A percentile compares a stretch with the other conserved stretches of the same genome.
Conservation (phyloP, 2,888 invertebrate genomes). For the Poecilus cupreus region DNA sequence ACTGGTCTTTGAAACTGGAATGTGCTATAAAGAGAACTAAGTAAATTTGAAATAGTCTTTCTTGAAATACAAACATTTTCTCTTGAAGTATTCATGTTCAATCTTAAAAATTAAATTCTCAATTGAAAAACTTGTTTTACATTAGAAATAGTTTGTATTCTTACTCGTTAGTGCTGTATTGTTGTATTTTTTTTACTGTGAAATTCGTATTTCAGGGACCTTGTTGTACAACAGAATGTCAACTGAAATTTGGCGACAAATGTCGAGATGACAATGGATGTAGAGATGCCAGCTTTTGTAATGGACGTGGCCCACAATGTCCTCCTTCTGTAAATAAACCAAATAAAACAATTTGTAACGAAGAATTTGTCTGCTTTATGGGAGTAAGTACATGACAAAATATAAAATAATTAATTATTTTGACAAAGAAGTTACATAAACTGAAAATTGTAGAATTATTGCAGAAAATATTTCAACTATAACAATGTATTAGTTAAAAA, state of each 20-base stretch:
- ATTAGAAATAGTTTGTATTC: slow-evolving; percentile 11
- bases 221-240: slow-evolving; percentile 93
- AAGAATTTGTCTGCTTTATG: slow-evolving; percentile 97
- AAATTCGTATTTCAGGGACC: slow-evolving; percentile 81
- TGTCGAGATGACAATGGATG: slow-evolving; percentile 97
- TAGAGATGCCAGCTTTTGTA: slow-evolving; percentile 93
- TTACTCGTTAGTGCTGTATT: not conserved
- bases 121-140: too few species aligned
- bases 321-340: slow-evolving; percentile 94
- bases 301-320: slow-evolving; percentile 91
- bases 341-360: slow-evolving; percentile 96
- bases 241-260: slow-evolving; percentile 88
- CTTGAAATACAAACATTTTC: not conserved
- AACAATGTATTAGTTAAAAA: too few species aligned
- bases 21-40: not conserved
- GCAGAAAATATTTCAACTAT: too few species aligned
- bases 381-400: too few species aligned
- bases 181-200: slow-evolving; percentile 15
- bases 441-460: too few species aligned
- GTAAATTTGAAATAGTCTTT: not conserved
- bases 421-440: not conserved
- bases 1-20: not conserved
- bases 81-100: not conserved
- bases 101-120: not conserved
- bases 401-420: too few species aligned